Base-by-base conservation (phyloP, 2,797 vertebrate genomes). In the Poecilia gillii region DNA sequence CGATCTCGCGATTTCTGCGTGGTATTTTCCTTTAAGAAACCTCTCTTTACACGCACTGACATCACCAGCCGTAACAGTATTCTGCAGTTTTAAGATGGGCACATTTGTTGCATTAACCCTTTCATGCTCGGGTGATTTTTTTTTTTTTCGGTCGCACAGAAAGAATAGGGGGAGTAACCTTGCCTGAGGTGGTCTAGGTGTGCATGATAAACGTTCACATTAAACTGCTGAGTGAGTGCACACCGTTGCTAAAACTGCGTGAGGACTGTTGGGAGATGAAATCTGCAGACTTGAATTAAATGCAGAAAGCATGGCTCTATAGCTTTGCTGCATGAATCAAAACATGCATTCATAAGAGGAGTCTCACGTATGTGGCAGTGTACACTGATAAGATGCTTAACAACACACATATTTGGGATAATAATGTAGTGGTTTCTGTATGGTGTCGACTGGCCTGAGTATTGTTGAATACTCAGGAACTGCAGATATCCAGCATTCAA, bases 181-280 rank as follows among this genome's bases (percentile, higher is more conserved):
- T 45, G 66, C 25, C 39, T 70, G 66, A 11, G 12, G 11, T 43
- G 66, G 39, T n/a, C 39, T 70, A 2, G 25, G 25, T 46, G 41
- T 28, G 7, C 25, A 71, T 71, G 25, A 70, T 11, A 25, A n/a
- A 0, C 59, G 14, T 8, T 33, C 14, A 7, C 31, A 62, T 62
- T 62, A 62, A 62, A 62, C 59, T 62, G 23, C 23, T 11, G 20
- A 41, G 36, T 68, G 66, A 80, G 74, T 77, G 80, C 88, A 72
- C 77, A 47, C 74, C 81, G 81, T 87, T 88, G 88, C 88, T 89
- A 85, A 73, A 88, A 89, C 89, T 91, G 89, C 81, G 71, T 87
- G 86, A 90, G 77, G 78, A 78, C 73, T 87, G 92, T 90, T 75
- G 90, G 90, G 36, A 33, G 66, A 73, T 78, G 78, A 83, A 73